Conservation (phyloP, 2,888 invertebrate species). For the Chrysomela aeneicollis region DNA sequence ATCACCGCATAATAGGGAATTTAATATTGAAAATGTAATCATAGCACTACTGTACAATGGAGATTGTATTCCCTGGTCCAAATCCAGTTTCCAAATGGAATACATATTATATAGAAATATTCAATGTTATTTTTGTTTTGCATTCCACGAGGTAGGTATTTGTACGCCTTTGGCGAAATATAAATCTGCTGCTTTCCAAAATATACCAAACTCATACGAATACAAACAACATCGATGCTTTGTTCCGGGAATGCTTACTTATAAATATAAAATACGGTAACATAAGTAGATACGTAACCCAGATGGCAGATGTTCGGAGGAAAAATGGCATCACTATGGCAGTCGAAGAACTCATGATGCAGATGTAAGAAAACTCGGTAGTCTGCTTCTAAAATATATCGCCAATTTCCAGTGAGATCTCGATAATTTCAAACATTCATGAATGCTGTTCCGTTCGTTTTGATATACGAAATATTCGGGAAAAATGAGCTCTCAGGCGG, state of each 20-base stretch:
- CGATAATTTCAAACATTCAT: constrained; percentile 21
- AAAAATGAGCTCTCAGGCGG: constrained; percentile 1
- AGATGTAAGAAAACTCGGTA: constrained; percentile 25
- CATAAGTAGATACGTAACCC: constrained; percentile 38
- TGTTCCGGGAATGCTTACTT: constrained; percentile 30
- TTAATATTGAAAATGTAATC: too few relatives aligned
- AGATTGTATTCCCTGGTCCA: neutral
- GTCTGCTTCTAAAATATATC: constrained; percentile 20
- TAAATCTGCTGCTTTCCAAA: constrained; percentile 9
- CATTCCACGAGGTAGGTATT: neutral
- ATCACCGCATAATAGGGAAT: too few relatives aligned
- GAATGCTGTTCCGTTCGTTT: constrained; percentile 10
- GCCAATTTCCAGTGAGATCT: constrained; percentile 20
- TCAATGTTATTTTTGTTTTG: constrained; percentile 1
- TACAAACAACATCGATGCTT: constrained; percentile 24
- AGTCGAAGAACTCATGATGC: constrained; percentile 17
- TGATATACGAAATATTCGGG: constrained; percentile 4
- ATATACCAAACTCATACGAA: constrained; percentile 20
- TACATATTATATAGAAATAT: neutral
- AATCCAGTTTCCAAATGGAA: neutral
- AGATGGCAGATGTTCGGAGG: constrained; percentile 32
- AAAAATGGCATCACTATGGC: constrained; percentile 19
- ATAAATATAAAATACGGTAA: constrained; percentile 40
- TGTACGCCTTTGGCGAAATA: constrained; percentile 4
- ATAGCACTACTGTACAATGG: neutral